phyloP scores from a whole-genome alignment of 2,888 invertebrate genomes.

The Ormyrus rosae region DNA sequence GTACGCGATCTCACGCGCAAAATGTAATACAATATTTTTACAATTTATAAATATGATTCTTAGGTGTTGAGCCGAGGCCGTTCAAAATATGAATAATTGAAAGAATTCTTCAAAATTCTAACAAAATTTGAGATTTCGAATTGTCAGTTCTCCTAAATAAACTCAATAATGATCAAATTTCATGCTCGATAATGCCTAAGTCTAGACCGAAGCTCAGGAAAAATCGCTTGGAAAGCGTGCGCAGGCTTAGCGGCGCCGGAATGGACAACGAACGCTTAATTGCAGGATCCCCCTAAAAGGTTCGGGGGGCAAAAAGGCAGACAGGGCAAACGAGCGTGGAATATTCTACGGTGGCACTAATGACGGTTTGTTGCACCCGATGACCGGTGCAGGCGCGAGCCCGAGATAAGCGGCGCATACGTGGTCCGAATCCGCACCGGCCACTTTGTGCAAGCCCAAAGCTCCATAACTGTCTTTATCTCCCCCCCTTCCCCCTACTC shows the following conservation, averaged over 20 bases:
- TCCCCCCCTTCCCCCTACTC: neutral
- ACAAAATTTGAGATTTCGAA: too few relatives aligned
- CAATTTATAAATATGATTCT: too few relatives aligned
- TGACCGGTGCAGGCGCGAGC: conserved; percentile 46
- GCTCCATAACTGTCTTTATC: conserved; percentile 37
- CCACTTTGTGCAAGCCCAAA: conserved; percentile 23
- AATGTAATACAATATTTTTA: too few relatives aligned
- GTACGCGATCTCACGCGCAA: too few relatives aligned
- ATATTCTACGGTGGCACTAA: conserved; percentile 63
- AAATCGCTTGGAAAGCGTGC: neutral
- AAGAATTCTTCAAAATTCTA: too few relatives aligned
- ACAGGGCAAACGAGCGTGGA: conserved; percentile 45
- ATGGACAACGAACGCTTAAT: conserved; percentile 23
- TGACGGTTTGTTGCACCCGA: conserved; percentile 61
- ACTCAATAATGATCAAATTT: too few relatives aligned
- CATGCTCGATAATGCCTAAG: too few relatives aligned
- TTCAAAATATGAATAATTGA: too few relatives aligned
- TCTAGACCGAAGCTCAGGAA: neutral
- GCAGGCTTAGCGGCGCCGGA: too few relatives aligned
- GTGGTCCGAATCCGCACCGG: conserved; percentile 52
- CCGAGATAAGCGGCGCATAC: conserved; percentile 58
- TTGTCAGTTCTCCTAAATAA: too few relatives aligned
- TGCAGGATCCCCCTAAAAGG: conserved; percentile 23
- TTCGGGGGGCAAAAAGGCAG: conserved; percentile 16
- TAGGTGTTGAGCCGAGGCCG: too few relatives aligned